phyloP scores from a whole-genome alignment of 2,797 vertebrate species.

The Danio choprae region DNA sequence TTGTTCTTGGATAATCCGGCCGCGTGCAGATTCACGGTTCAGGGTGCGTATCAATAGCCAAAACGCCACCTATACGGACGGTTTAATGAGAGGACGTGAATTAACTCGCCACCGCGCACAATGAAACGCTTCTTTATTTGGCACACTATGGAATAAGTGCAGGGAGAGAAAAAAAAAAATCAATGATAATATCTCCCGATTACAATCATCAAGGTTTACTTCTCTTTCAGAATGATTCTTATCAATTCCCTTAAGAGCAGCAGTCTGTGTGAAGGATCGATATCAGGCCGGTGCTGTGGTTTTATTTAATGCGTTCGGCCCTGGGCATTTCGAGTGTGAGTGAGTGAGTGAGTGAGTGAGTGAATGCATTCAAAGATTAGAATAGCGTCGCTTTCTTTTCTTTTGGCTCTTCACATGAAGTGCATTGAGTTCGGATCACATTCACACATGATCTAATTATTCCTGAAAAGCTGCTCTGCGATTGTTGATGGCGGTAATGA shows the following conservation, averaged over 20 bases:
- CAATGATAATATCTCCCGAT: constrained; percentile 64
- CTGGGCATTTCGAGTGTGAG: constrained; percentile 13
- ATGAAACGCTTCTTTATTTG: constrained; percentile 61
- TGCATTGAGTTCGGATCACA: constrained; percentile 31
- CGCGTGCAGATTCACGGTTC: constrained; percentile 29
- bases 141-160: constrained; percentile 48
- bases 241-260: constrained; percentile 61
- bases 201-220: constrained; percentile 64
- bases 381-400: constrained; percentile 35
- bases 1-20: constrained; percentile 56
- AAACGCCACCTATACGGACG: constrained; percentile 48
- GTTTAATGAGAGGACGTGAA: constrained; percentile 56
- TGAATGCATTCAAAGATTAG: constrained; percentile 33
- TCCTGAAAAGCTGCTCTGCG: constrained; percentile 27
- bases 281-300: constrained; percentile 47
- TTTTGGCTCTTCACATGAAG: constrained; percentile 28
- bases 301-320: constrained; percentile 54
- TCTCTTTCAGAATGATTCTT: constrained; percentile 62
- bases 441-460: constrained; percentile 43
- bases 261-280: constrained; percentile 60
- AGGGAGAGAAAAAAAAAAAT: constrained; percentile 42
- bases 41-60: constrained; percentile 52
- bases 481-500: constrained; percentile 39
- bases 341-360: neutral
- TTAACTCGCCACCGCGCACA: constrained; percentile 48